Base-by-base conservation (phyloP, 1,140 invertebrate species). In the Meloidogyne chitwoodi region DNA sequence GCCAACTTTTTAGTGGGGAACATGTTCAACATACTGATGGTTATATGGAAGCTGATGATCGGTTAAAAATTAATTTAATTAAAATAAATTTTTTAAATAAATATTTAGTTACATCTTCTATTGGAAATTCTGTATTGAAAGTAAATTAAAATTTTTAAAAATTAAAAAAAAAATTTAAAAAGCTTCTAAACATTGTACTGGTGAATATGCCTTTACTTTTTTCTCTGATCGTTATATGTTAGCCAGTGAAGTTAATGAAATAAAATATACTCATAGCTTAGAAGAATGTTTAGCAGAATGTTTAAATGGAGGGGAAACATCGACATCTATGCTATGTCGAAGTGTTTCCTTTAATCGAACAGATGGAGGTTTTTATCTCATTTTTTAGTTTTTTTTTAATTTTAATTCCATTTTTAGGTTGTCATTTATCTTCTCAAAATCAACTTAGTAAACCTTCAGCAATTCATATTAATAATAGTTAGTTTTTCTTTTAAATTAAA, bases 131-230 rank as follows among this genome's bases (percentile, higher is more conserved):
- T 86, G 85, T 76, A 72, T 86, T 14, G 82, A 86, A 26, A 83
- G 84, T 85, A 38, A 78, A 82, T 85, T 41, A 31, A 56, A 14
- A 12, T 41, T n/a, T 38, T 16, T 31, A 73, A n/a, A 8, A 75
- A 14, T 77, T 71, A 11, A 10, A 0, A 24, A n/a, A 24, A 19
- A 56, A 56, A n/a, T 24, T 76, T 8, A 8, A 38, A 64, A 71
- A 86, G 86, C 85, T 16, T 76, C 85, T 22, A 77, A 78, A 74
- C 80, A 61, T 34, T 86, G 85, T 76, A 64, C 44, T 22, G 84
- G 84, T 19, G 85, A 87, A 14, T 87, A 87, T 76, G 84, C 80
- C 12, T 86, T 86, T 74, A 87, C 86, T 11, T 86, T 87, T 62
- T 68, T 87, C 2, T 87, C 86, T 16, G 85, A 86, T 66, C 83